phyloP scores from a whole-genome alignment of 2,113 vertebrate species.

The Menidia beryllina region DNA sequence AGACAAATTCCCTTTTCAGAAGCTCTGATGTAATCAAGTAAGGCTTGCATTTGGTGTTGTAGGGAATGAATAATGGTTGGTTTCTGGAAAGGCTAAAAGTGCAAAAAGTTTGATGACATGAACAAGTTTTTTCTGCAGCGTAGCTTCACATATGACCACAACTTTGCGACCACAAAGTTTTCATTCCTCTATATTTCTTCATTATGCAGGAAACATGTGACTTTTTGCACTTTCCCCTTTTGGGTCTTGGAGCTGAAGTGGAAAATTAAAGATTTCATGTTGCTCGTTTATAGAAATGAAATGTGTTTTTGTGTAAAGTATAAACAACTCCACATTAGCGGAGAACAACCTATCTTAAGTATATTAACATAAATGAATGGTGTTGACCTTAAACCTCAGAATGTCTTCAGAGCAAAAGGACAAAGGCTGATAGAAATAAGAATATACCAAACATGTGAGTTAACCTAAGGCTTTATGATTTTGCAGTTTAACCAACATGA shows the following conservation, averaged over 20 bases:
- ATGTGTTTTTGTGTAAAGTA: too few species aligned
- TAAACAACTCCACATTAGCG: too few species aligned
- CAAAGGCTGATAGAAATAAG: background rate
- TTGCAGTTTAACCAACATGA: background rate
- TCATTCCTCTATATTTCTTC: background rate
- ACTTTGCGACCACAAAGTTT: slow-evolving; percentile 5
- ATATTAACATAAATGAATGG: too few species aligned
- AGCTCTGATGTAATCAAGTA: background rate
- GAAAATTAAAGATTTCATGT: background rate
- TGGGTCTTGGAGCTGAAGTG: background rate
- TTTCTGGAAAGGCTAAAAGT: slow-evolving; percentile 3
- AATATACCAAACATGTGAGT: background rate
- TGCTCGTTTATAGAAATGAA: too few species aligned
- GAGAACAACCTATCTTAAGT: too few species aligned
- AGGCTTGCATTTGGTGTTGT: background rate
- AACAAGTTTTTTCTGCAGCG: background rate
- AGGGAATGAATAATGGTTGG: slow-evolving; percentile 1
- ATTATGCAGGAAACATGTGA: background rate
- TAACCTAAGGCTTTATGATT: background rate
- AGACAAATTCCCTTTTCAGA: background rate
- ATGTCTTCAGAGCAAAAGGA: background rate
- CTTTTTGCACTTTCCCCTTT: background rate
- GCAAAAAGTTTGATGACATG: slow-evolving; percentile 14
- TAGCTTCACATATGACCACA: slow-evolving; percentile 15
- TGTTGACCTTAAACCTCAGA: too few species aligned